phyloP scores from a whole-genome alignment of 92 coral and sea anemone species.

The Scolanthus callimorphus region DNA sequence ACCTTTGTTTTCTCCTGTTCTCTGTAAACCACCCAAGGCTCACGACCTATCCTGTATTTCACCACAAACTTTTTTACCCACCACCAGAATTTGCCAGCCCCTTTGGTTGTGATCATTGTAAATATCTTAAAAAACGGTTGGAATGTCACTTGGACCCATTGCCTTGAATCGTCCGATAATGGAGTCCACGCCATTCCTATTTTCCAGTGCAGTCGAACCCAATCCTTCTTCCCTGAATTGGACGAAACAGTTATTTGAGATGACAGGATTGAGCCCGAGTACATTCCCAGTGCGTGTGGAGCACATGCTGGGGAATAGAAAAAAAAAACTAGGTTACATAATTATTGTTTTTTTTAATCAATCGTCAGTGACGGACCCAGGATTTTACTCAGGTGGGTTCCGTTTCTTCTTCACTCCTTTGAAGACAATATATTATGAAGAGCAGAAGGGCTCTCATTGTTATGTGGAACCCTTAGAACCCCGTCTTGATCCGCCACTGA shows the following conservation, averaged over 20 bases:
- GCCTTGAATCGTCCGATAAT: slow-evolving; percentile 13
- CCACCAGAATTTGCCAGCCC: slow-evolving; percentile 12
- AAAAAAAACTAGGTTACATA: neutral
- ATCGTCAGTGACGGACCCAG: no score
- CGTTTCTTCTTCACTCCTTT: no score
- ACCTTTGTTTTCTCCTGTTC: no score
- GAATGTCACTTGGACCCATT: slow-evolving; percentile 24
- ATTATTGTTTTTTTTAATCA: no score
- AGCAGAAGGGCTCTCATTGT: no score
- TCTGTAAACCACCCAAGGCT: slow-evolving; percentile 3
- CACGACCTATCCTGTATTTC: slow-evolving; percentile 12
- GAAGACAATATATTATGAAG: no score
- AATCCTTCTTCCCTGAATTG: neutral
- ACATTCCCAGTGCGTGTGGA: neutral
- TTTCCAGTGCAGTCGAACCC: slow-evolving; percentile 40
- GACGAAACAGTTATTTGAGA: neutral
- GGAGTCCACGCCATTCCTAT: slow-evolving; percentile 56
- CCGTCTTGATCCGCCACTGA: no score
- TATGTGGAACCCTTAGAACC: no score
- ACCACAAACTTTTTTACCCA: slow-evolving; percentile 16
- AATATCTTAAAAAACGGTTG: slow-evolving; percentile 10
- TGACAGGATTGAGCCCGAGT: neutral
- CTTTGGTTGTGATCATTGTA: slow-evolving; percentile 19
- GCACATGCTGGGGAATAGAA: neutral
- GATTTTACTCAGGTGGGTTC: no score